Percentiles rank a stretch among this genome's conserved stretches.
Evolutionary conservation across 2,797 vertebrate genomes (phyloP).

Genomic region (Clarias laeviceps): DNA sequence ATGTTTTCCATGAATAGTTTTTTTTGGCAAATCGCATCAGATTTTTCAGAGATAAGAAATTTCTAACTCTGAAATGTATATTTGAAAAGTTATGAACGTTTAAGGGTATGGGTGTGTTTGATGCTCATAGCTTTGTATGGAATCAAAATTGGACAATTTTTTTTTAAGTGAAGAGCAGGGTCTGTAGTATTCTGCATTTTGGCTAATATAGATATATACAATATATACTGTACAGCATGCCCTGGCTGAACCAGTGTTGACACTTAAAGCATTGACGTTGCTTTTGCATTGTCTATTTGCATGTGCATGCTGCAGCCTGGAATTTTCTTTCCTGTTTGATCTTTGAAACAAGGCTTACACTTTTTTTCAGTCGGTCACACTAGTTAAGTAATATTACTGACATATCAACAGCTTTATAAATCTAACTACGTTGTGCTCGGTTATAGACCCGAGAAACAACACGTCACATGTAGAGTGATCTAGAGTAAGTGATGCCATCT

Average conservation of each 20-base stretch:
- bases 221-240: background rate
- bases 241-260: background rate
- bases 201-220: background rate
- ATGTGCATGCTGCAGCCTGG: background rate
- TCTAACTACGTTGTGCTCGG: background rate
- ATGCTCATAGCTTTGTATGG: background rate
- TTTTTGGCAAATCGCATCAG: too few relatives aligned
- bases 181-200: background rate
- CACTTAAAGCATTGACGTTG: background rate
- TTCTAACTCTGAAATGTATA: background rate
- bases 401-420: background rate
- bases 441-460: background rate
- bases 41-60: background rate
- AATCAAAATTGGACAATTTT: background rate
- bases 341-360: background rate
- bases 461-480: background rate
- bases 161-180: background rate
- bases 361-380: background rate
- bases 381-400: background rate
- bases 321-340: background rate
- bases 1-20: background rate
- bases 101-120: background rate
- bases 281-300: conserved; percentile 23
- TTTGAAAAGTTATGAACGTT: background rate
- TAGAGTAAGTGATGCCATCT: background rate